These are phyloP conservation scores for Artemia sp. DNA, from an alignment of 2,888 invertebrate species.

Conservation along the genomic window DNA sequence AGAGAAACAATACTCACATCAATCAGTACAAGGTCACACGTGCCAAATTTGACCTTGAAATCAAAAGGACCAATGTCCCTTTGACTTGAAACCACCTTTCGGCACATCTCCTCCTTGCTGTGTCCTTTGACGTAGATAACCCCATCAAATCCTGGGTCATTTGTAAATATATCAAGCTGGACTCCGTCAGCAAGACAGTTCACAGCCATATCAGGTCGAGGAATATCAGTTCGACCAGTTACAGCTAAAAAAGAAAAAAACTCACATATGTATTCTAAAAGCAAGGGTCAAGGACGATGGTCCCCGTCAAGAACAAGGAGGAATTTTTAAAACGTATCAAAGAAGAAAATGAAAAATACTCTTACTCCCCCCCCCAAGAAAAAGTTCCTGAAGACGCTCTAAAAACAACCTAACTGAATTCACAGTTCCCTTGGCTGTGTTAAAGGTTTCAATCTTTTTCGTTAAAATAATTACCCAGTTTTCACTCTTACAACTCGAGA, in stretches of 20 bases:
- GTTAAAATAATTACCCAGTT: no score
- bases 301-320: no score
- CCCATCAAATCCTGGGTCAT: slow-evolving; percentile 62
- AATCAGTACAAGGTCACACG: slow-evolving; percentile 74
- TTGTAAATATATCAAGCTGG: slow-evolving; percentile 58
- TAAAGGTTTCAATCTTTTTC: no score
- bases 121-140: slow-evolving; percentile 84
- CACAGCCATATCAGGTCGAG: slow-evolving; percentile 65
- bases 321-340: no score
- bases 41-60: slow-evolving; percentile 75
- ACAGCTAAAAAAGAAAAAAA: slow-evolving; percentile 29
- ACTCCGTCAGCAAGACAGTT: slow-evolving; percentile 81
- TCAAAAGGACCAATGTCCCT: slow-evolving; percentile 52
- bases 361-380: no score
- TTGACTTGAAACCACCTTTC: slow-evolving; percentile 57
- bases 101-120: slow-evolving; percentile 77
- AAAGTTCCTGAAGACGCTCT: no score
- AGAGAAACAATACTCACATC: slow-evolving; percentile 43
- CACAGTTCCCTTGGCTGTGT: no score
- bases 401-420: no score
- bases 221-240: slow-evolving; percentile 57
- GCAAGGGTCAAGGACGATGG: no score
- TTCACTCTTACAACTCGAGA: no score
- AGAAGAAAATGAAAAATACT: no score
- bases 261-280: no score